Conservation (phyloP, 1,140 invertebrate genomes). For the Drosophila lacertosa region DNA sequence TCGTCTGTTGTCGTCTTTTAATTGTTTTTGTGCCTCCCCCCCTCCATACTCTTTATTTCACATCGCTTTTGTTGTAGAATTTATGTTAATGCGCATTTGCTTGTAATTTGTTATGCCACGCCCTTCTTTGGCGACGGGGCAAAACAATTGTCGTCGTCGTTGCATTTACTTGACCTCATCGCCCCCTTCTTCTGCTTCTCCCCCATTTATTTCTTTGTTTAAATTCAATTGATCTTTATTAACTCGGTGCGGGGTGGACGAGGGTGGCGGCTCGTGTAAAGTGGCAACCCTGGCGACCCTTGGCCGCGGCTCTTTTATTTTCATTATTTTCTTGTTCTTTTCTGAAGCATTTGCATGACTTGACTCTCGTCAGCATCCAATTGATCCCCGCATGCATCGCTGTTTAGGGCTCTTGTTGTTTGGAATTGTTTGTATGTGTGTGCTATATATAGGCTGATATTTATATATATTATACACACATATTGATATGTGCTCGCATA, state of each 20-base stretch:
- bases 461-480: constrained; percentile 5
- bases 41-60: neutral
- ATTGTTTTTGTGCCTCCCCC: constrained; percentile 71
- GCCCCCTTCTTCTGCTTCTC: neutral
- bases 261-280: constrained; percentile 65
- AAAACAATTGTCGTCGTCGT: constrained; percentile 37
- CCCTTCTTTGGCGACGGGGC: constrained; percentile 38
- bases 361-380: constrained; percentile 60
- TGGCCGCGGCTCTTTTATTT: constrained; percentile 48
- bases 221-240: constrained; percentile 83
- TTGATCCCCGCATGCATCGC: constrained; percentile 53
- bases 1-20: constrained; percentile 51
- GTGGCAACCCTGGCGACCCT: constrained; percentile 37
- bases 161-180: constrained; percentile 59
- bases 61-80: constrained; percentile 44
- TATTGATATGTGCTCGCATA: constrained; percentile 1
- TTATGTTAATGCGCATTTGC: constrained; percentile 72
- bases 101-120: constrained; percentile 62
- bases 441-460: constrained; percentile 46
- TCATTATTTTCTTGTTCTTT: constrained; percentile 18
- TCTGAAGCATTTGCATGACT: constrained; percentile 71
- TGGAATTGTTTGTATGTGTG: constrained; percentile 25
- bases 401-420: constrained; percentile 25
- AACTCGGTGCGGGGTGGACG: constrained; percentile 47
- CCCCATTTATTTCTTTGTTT: constrained; percentile 64